Conservation (phyloP, 2,888 invertebrate species). For the Petrolisthes cinctipes region DNA sequence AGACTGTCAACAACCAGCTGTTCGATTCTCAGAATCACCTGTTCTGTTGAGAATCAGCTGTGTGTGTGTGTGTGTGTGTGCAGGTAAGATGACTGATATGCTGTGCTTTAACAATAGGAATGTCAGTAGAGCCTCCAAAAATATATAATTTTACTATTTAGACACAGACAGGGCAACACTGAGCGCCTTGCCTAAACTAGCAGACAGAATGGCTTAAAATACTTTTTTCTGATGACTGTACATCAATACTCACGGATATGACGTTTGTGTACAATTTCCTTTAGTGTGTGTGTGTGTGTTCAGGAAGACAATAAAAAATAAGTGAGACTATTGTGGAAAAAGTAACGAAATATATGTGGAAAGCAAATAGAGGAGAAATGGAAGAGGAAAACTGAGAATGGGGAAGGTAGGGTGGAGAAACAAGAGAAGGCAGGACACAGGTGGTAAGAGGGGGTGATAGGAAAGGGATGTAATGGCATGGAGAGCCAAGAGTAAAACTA, state of each 20-base stretch:
- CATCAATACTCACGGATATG: too few relatives aligned
- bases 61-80: too few relatives aligned
- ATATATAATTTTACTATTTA: too few relatives aligned
- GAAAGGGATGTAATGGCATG: not conserved
- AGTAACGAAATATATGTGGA: not conserved
- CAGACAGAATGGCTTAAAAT: too few relatives aligned
- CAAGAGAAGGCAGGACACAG: not conserved
- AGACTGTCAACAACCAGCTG: not conserved
- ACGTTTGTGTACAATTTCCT: too few relatives aligned
- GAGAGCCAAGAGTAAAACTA: too few relatives aligned
- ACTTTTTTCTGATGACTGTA: too few relatives aligned
- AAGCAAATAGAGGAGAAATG: not conserved
- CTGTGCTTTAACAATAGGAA: too few relatives aligned
- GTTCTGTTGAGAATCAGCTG: not conserved
- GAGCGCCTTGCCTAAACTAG: too few relatives aligned
- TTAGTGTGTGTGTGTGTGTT: not conserved
- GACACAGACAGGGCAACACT: too few relatives aligned
- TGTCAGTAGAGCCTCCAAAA: too few relatives aligned
- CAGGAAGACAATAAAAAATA: not conserved
- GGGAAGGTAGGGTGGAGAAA: not conserved
- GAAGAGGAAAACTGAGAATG: not conserved
- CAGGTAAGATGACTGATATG: too few relatives aligned
- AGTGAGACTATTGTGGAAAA: not conserved
- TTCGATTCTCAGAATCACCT: not conserved
- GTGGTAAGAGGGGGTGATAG: not conserved